Percentiles rank a stretch among this genome's conserved stretches.
Evolutionary conservation across 2,888 invertebrate genomes (phyloP).

Genomic region (Philonicus albiceps): DNA sequence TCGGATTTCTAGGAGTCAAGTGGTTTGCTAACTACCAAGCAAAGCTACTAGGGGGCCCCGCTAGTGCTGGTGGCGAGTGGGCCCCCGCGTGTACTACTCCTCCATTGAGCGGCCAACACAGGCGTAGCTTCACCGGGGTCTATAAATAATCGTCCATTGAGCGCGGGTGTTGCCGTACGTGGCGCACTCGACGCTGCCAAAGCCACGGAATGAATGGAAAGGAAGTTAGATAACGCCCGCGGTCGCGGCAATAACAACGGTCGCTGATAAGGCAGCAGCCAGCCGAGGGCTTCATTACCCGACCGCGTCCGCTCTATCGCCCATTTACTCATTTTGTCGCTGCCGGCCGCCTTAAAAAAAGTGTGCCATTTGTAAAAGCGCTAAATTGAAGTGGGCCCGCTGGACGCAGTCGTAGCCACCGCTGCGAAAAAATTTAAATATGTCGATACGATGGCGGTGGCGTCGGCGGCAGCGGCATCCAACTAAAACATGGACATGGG

Average conservation of each 20-base stretch:
- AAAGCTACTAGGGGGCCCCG: not conserved
- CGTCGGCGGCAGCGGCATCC: not conserved
- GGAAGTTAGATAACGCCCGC: slow-evolving; percentile 41
- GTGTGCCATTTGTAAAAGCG: slow-evolving; percentile 21
- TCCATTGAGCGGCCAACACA: slow-evolving; percentile 15
- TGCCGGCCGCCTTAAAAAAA: not conserved
- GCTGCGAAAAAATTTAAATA: not conserved
- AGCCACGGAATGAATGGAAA: slow-evolving; percentile 36
- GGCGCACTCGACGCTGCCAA: slow-evolving; percentile 18
- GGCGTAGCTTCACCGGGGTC: not conserved
- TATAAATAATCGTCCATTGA: slow-evolving; percentile 40
- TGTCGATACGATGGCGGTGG: not conserved
- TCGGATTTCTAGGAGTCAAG: not conserved
- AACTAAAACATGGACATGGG: slow-evolving; percentile 31
- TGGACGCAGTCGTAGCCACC: not conserved
- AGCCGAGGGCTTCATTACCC: slow-evolving; percentile 1
- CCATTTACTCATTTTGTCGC: not conserved
- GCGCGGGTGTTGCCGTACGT: slow-evolving; percentile 39
- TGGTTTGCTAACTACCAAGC: slow-evolving; percentile 3
- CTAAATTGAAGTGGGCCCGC: not conserved
- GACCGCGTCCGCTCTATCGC: not conserved
- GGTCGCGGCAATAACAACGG: not conserved
- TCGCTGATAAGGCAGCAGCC: not conserved
- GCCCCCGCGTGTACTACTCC: not conserved
- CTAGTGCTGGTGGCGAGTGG: not conserved